phyloP scores from a whole-genome alignment of 2,113 vertebrate species.

The Sitta europaea region DNA sequence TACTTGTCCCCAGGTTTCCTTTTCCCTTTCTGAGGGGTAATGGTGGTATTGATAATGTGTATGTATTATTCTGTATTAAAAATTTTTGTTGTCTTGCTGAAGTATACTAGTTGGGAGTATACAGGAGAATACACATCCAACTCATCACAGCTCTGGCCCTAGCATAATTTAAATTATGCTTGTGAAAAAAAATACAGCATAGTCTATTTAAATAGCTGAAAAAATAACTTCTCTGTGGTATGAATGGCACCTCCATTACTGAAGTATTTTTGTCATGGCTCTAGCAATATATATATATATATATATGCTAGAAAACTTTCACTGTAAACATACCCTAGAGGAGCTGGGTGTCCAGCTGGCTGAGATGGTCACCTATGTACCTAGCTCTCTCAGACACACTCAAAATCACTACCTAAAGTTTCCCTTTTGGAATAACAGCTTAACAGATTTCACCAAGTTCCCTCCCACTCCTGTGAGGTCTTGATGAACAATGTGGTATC shows the following conservation, averaged over 20 bases:
- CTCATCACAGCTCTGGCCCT: neutral
- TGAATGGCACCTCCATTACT: slow-evolving; percentile 7
- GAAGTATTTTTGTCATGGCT: slow-evolving; percentile 1
- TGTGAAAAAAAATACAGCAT: neutral
- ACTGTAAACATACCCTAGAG: neutral
- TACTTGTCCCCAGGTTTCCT: neutral
- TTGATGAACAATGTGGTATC: neutral
- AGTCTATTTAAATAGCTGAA: slow-evolving; percentile 18
- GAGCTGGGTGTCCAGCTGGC: neutral
- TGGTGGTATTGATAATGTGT: neutral
- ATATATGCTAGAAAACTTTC: neutral
- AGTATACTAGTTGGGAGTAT: neutral
- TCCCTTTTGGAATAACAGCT: neutral
- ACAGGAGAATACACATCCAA: neutral
- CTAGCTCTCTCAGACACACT: neutral
- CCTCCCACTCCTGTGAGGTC: neutral
- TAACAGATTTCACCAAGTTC: neutral
- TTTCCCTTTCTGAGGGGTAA: neutral
- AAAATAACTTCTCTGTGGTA: slow-evolving; percentile 18
- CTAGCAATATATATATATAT: neutral
- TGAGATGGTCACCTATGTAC: neutral
- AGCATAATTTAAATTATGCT: neutral
- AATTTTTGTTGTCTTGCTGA: neutral
- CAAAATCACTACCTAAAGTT: neutral
- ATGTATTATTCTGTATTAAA: neutral